These are phyloP conservation scores for Aix galericulata DNA, from an alignment of 2,113 vertebrate genomes.

Conservation along the genomic window DNA sequence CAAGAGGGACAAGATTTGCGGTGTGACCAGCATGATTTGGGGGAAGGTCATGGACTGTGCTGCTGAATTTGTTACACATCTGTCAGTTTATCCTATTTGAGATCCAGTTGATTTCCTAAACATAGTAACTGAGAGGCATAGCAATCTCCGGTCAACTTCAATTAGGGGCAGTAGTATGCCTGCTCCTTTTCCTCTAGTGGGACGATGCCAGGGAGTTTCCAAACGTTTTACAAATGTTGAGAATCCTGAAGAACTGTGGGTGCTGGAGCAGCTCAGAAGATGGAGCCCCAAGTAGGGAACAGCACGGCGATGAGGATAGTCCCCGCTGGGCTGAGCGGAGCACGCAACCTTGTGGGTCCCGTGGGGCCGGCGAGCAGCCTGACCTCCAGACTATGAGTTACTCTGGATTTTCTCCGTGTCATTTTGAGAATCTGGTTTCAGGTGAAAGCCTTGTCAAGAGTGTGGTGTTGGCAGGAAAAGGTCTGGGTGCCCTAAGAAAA, in stretches of 20 bases:
- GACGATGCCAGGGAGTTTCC: not conserved
- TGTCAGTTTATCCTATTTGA: not conserved
- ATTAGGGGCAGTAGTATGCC: accelerated
- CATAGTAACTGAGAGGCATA: not conserved
- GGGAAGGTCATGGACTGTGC: accelerated
- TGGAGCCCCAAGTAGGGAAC: accelerated
- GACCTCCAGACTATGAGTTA: not conserved
- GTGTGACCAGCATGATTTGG: not conserved
- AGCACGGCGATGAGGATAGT: not conserved
- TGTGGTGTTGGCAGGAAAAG: not conserved
- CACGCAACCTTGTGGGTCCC: not conserved
- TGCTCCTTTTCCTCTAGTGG: not conserved
- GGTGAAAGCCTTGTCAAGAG: not conserved
- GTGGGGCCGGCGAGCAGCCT: not conserved
- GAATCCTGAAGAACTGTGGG: not conserved
- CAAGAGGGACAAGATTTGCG: too few species aligned
- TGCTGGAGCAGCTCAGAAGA: not conserved
- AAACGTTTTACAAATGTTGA: not conserved
- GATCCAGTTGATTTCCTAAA: not conserved
- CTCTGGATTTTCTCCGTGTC: not conserved
- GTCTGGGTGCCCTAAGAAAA: not conserved
- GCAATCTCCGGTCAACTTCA: not conserved
- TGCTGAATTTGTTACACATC: not conserved
- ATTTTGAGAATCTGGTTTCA: not conserved
- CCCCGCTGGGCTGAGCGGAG: not conserved